Evolutionary conservation across 1,140 invertebrate genomes (phyloP).

Genomic region (Marisa cornuarietis): DNA sequence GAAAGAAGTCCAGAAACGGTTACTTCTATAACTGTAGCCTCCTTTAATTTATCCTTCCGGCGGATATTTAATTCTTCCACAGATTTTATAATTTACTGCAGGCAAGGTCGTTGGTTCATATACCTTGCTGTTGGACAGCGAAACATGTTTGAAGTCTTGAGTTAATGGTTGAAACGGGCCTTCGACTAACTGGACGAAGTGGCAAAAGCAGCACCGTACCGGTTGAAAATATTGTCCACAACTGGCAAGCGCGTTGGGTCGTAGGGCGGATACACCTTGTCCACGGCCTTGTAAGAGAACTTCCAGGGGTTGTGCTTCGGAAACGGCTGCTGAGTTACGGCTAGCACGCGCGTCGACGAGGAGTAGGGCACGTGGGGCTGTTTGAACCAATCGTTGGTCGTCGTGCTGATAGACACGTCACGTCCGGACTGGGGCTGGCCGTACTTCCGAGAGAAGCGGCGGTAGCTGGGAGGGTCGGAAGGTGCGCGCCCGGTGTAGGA

Average conservation of each 20-base stretch:
- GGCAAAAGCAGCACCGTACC: constrained; percentile 46
- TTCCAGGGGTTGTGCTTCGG: constrained; percentile 55
- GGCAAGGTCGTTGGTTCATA: too few species aligned
- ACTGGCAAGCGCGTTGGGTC: constrained; percentile 30
- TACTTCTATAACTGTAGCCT: too few species aligned
- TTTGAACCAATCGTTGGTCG: constrained; percentile 44
- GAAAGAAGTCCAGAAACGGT: too few species aligned
- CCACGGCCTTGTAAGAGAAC: constrained; percentile 51
- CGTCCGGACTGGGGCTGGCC: constrained; percentile 23
- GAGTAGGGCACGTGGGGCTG: constrained; percentile 31
- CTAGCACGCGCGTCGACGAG: constrained; percentile 53
- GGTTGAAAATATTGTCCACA: constrained; percentile 49
- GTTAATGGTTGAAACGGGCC: not conserved
- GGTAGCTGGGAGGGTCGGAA: constrained; percentile 31
- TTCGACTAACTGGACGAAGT: not conserved
- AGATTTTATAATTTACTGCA: too few species aligned
- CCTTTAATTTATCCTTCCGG: too few species aligned
- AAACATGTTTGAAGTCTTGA: not conserved
- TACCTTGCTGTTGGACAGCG: too few species aligned
- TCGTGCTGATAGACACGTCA: constrained; percentile 35
- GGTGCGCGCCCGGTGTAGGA: constrained; percentile 39
- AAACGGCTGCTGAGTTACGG: constrained; percentile 56
- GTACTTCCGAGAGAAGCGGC: constrained; percentile 42
- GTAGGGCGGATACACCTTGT: constrained; percentile 55
- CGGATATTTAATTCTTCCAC: too few species aligned